A percentile compares a stretch with the other conserved stretches of the same genome.
phyloP scores from a whole-genome alignment of 2,113 vertebrate species.

The Rhombomys opimus region DNA sequence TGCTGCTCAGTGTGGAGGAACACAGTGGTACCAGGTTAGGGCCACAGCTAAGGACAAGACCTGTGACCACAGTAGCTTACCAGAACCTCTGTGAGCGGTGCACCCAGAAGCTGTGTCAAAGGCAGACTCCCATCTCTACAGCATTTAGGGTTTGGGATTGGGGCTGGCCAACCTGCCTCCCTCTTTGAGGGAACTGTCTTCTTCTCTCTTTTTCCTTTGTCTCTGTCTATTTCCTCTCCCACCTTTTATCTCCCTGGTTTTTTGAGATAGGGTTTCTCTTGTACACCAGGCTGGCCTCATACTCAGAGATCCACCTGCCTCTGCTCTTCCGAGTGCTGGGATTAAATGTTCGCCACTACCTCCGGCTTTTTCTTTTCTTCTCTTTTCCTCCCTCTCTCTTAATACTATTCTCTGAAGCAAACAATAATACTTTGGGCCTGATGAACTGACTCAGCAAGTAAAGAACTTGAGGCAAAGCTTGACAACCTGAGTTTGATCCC shows the following conservation, averaged over 20 bases:
- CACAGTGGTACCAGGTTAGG: neutral
- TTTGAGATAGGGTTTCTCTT: neutral
- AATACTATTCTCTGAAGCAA: neutral
- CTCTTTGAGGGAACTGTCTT: too few relatives aligned
- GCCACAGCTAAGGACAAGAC: neutral
- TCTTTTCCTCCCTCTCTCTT: neutral
- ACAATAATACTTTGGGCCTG: neutral
- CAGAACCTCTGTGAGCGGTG: neutral
- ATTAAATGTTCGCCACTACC: neutral
- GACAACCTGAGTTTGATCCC: neutral
- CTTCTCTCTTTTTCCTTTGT: too few relatives aligned
- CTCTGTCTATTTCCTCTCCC: neutral
- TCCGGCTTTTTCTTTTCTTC: neutral
- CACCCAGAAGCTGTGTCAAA: neutral
- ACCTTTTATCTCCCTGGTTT: neutral
- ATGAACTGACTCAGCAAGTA: neutral
- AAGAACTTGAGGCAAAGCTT: neutral
- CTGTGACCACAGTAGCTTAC: neutral
- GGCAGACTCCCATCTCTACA: neutral
- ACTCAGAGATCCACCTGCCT: neutral
- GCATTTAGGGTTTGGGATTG: neutral
- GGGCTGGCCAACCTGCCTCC: neutral
- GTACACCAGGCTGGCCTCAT: neutral
- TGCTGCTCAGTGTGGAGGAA: neutral
- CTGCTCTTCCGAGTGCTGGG: neutral